phyloP scores from a whole-genome alignment of 2,113 vertebrate genomes.

The Nettapus auritus region DNA sequence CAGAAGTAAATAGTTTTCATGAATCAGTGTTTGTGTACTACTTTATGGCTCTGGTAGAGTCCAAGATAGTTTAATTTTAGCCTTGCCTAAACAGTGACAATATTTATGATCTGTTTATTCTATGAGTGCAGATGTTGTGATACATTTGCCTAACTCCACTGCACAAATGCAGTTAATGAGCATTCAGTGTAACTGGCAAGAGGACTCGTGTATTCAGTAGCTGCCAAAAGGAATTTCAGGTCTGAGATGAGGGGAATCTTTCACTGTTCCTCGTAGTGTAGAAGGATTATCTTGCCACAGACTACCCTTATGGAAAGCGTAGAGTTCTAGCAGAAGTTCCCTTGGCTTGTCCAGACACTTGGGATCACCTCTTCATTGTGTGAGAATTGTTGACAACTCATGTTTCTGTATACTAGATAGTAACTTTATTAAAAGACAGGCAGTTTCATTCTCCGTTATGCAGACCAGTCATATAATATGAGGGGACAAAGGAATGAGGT shows the following conservation, averaged over 20 bases:
- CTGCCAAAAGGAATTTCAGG: background rate
- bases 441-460: background rate
- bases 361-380: background rate
- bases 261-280: no score
- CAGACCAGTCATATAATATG: background rate
- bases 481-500: background rate
- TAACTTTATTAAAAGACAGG: background rate
- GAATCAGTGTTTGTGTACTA: background rate
- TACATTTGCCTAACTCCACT: background rate
- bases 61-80: background rate
- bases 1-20: background rate
- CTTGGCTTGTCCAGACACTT: background rate
- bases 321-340: background rate
- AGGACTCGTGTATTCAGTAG: background rate
- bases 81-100: background rate
- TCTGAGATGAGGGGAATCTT: background rate
- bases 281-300: background rate
- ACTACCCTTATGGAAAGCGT: background rate
- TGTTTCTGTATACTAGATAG: background rate
- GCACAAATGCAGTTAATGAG: background rate
- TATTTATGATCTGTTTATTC: conserved; percentile 17
- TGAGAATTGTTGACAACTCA: background rate
- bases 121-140: background rate
- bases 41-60: background rate
- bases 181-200: background rate